Evolutionary conservation across 2,113 vertebrate genomes (phyloP).

Genomic region (Thalassarche chlororhynchos): DNA sequence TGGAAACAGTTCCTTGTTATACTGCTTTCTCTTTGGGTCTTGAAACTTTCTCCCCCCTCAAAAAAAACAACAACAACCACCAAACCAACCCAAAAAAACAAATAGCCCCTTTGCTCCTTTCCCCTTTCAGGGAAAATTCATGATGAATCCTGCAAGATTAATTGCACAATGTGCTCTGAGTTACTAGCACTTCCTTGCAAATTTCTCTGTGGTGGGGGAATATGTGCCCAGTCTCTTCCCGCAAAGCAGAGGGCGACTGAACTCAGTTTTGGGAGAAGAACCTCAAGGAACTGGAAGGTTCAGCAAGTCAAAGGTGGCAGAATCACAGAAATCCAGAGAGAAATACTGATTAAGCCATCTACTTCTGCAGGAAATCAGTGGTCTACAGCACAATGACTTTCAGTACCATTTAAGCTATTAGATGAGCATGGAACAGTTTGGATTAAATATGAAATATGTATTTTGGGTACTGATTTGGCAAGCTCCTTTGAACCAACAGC

Average conservation of each 20-base stretch:
- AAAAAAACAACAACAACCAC: neutral
- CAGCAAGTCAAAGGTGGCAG: neutral
- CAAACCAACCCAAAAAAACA: neutral
- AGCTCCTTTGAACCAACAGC: neutral
- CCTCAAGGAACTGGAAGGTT: neutral
- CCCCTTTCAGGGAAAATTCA: neutral
- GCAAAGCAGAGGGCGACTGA: neutral
- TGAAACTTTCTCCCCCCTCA: neutral
- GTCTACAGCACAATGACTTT: neutral
- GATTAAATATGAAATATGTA: neutral
- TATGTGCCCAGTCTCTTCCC: neutral
- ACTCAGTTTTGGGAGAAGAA: neutral
- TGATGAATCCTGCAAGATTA: neutral
- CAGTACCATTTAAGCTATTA: neutral
- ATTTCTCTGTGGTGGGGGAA: neutral
- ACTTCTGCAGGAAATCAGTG: neutral
- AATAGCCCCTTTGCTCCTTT: neutral
- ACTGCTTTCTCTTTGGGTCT: neutral
- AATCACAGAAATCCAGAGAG: neutral
- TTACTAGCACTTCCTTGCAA: neutral
- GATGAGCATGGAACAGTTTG: neutral
- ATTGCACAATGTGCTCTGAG: neutral
- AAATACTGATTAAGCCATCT: neutral
- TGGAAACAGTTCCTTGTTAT: neutral
- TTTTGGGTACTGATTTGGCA: neutral